Evolutionary conservation across 2,113 vertebrate genomes (phyloP), one percentile per base, ranked within the genome.

Genomic region (Apteryx owenii): DNA sequence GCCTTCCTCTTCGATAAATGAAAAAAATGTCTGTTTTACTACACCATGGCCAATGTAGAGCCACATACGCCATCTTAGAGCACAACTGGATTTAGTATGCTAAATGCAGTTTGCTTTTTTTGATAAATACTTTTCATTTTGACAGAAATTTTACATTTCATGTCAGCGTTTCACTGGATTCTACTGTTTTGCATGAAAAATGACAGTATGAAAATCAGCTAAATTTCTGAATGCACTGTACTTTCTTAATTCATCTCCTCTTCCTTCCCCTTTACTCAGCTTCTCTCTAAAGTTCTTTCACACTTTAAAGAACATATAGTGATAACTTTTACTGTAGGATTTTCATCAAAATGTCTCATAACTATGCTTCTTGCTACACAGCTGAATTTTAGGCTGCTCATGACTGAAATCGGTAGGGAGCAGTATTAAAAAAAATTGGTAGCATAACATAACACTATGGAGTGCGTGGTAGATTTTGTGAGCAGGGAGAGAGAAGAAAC

Each of bases 391-490:
- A 85, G 73, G 31, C 38, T 88, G 40, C 8, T 86, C 6, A 15
- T 26, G 10, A 70, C 13, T 80, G 58, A 87, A 94, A 93, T 51
- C 22, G 89, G 56, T 72, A 84, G 38, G 14, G 64, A 85, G 75
- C 0, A 1, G 10, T 20, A 19, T 75, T 0, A 22, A 73, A 58
- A 33, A 19, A 40, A 29, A 8, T 1, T 28, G 42, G 29, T 18
- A 65, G 15, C 53, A 58, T 46, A 79, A 78, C 44, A 20, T 36
- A 69, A 50, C 50, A 56, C 1, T 5, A 25, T 44, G 61, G 28
- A 77, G 19, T 21, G 12, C 5, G 25, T 14, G 46, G 20, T 29
- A 65, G 21, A 25, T 26, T 66, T 29, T 50, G 33, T 42, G 50
- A 75, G 50, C 26, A 50, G 38, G 31, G 46, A 62, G 13, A 77